Evolutionary conservation across 2,888 invertebrate species (phyloP), one percentile per base, ranked within the genome.

Genomic region (Tubulanus polymorphus): DNA sequence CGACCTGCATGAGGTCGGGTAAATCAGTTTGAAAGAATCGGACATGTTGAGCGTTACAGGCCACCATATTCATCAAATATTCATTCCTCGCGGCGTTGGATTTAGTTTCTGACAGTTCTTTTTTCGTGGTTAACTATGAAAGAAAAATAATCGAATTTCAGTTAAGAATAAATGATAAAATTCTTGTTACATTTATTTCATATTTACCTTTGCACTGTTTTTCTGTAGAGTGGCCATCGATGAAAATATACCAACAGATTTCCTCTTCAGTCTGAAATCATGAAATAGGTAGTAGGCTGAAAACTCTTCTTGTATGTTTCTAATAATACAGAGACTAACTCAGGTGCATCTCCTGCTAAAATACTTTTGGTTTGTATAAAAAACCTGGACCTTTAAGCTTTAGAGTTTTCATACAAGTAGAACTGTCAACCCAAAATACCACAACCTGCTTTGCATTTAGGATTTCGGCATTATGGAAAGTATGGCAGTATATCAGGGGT

Each of bases 201-300:
- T 32, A 61, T 68, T 71, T 76, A 86, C 93, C 83, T 95, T 93
- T n/a, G 93, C 92, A 80, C 93, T 93, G 79, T 93, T 94, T 82
- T 94, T 93, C 79, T 96, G 95, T 66, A 96, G 84, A 55, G 94
- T 93, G 8, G 94, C 91, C 71, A 95, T 90, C 10, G 94, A 93
- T 80, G 93, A 93, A 80, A 95, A 95, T 81, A 95, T 91, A 5
- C 93, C 93, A 23, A 93, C 93, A 71, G 94, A 94, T 83, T 94
- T 94, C 60, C 67, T 71, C 84, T 93, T 93, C 66, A 95, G 82
- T 78, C 91, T 91, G 79, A 29, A 61, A 80, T 75, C 57, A 66
- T 41, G 23, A 3, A 26, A 15, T 48, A 26, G 28, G 6, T 15
- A 48, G 8, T 25, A 48, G 12, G 35, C n/a, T 35, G n/a, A 35